phyloP scores from a whole-genome alignment of 2,797 vertebrate species.

The Falco biarmicus region DNA sequence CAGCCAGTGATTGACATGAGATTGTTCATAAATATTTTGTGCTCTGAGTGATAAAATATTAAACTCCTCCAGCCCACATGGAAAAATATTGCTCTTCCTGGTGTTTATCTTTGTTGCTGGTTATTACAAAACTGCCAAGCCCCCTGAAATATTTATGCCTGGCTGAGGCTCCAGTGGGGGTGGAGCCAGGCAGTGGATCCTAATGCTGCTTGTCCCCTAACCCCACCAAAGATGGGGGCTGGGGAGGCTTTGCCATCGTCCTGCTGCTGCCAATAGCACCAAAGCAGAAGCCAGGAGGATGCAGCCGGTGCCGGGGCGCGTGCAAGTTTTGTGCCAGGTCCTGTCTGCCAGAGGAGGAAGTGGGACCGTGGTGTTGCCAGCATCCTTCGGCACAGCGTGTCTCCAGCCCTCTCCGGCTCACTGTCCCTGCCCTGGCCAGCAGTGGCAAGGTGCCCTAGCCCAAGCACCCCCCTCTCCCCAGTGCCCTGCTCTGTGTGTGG shows the following conservation, averaged over 20 bases:
- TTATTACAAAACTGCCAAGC: slow-evolving; percentile 67
- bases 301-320: accelerated
- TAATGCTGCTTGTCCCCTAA: neutral
- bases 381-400: neutral
- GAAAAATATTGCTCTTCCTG: slow-evolving; percentile 64
- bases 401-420: neutral
- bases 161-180: neutral
- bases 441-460: accelerated
- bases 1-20: slow-evolving; percentile 58
- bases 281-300: neutral
- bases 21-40: slow-evolving; percentile 74
- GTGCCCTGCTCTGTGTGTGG: accelerated
- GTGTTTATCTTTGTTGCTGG: slow-evolving; percentile 69
- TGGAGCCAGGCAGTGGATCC: neutral
- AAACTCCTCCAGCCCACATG: slow-evolving; percentile 65
- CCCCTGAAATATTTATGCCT: slow-evolving; percentile 69
- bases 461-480: neutral
- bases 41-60: slow-evolving; percentile 73
- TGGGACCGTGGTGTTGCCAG: neutral
- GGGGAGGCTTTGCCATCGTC: neutral
- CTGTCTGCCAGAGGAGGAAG: neutral
- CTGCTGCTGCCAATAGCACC: neutral
- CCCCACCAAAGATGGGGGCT: neutral
- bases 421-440: accelerated
- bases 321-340: neutral